Conservation (phyloP, 1,140 invertebrate species). For the Drosophila punjabiensis region DNA sequence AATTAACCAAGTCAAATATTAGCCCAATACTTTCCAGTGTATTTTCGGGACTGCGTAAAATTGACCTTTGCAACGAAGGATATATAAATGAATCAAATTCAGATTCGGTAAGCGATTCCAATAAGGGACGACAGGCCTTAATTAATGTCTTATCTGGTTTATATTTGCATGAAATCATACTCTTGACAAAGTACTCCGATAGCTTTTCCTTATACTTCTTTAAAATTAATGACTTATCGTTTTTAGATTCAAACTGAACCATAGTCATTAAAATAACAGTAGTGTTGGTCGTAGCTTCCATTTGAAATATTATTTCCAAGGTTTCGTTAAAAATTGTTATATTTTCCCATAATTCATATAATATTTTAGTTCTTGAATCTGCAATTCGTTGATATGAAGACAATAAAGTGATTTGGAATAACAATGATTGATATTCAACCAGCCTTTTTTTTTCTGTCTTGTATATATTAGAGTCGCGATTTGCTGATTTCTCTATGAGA, state of each 20-base stretch:
- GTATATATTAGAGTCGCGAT: slow-evolving; percentile 61
- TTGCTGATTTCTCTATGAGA: slow-evolving; percentile 61
- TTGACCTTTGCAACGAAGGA: slow-evolving; percentile 95
- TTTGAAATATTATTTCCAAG: slow-evolving; percentile 53
- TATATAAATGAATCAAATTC: slow-evolving; percentile 92
- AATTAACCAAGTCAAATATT: slow-evolving; percentile 89
- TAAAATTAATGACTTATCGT: slow-evolving; percentile 70
- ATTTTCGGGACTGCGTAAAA: slow-evolving; percentile 97
- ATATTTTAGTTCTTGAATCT: slow-evolving; percentile 69
- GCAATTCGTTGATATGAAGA: slow-evolving; percentile 56
- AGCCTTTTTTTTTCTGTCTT: slow-evolving; percentile 72
- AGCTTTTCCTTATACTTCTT: slow-evolving; percentile 86
- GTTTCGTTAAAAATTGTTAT: slow-evolving; percentile 61
- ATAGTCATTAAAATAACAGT: slow-evolving; percentile 69
- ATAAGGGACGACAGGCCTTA: slow-evolving; percentile 88
- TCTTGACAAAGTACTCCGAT: slow-evolving; percentile 92
- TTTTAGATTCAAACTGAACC: slow-evolving; percentile 51
- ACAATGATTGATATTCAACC: slow-evolving; percentile 67
- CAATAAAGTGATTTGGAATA: slow-evolving; percentile 70
- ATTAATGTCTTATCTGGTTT: slow-evolving; percentile 91
- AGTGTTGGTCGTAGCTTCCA: slow-evolving; percentile 62
- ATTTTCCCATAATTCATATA: slow-evolving; percentile 76
- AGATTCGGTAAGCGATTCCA: slow-evolving; percentile 88
- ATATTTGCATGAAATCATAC: slow-evolving; percentile 92
- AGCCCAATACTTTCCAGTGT: slow-evolving; percentile 92